Percentiles rank a stretch among this genome's conserved stretches.
Evolutionary conservation across 1,140 invertebrate genomes (phyloP).

Genomic region (Neodiprion virginianus): DNA sequence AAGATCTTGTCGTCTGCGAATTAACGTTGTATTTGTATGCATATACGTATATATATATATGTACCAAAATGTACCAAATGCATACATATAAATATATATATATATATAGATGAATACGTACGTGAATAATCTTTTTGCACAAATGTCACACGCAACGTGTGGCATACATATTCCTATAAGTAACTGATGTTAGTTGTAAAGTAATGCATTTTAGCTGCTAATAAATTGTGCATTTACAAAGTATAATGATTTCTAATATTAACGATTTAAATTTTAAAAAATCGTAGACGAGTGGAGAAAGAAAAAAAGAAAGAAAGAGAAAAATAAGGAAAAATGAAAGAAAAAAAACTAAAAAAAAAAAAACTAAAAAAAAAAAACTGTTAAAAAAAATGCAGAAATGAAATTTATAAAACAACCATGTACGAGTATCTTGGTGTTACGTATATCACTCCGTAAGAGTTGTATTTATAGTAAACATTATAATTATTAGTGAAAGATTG

Average conservation of each 20-base stretch:
- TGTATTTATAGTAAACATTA: slow-evolving; percentile 2
- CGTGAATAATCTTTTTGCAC: background rate
- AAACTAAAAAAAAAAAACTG: background rate
- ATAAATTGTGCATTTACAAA: slow-evolving; percentile 3
- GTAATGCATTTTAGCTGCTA: background rate
- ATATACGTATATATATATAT: too few species aligned
- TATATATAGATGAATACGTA: too few species aligned
- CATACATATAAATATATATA: too few species aligned
- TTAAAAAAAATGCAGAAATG: background rate
- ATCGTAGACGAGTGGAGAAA: too few species aligned
- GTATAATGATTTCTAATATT: too few species aligned
- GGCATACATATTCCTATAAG: background rate
- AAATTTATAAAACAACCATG: background rate
- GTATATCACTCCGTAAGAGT: background rate
- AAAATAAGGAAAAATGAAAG: background rate
- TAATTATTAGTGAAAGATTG: background rate
- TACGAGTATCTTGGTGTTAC: slow-evolving; percentile 7
- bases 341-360: background rate
- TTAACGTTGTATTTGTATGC: too few species aligned
- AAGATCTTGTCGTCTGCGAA: background rate
- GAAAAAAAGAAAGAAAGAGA: background rate
- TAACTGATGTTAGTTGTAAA: background rate
- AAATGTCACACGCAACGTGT: background rate
- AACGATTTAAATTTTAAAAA: too few species aligned
- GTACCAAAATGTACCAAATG: too few species aligned